Conservation (phyloP, 1,140 invertebrate species). For the Cyphomyrmex costatus region DNA sequence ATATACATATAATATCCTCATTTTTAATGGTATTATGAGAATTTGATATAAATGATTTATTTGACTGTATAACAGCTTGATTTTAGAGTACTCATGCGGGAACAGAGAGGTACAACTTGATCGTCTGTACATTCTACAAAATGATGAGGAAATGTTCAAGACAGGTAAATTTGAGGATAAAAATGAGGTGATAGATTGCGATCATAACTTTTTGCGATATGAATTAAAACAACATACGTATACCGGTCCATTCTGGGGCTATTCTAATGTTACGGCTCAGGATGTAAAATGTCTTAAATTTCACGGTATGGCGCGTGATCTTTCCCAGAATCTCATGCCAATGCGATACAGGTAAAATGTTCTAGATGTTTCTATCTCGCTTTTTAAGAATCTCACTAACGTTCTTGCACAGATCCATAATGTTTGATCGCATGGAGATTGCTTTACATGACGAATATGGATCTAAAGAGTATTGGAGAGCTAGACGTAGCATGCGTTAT, state of each 20-base stretch:
- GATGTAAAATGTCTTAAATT: constrained; percentile 93
- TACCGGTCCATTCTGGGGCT: constrained; percentile 89
- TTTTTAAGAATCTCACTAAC: constrained; percentile 42
- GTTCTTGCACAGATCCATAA: constrained; percentile 88
- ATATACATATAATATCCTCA: neutral
- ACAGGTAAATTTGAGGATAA: constrained; percentile 94
- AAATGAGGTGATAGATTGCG: constrained; percentile 89
- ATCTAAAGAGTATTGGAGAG: constrained; percentile 93
- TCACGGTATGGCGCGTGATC: constrained; percentile 92
- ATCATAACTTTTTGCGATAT: constrained; percentile 84
- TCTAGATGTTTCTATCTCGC: neutral
- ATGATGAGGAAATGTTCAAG: constrained; percentile 95
- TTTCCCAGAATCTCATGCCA: constrained; percentile 86
- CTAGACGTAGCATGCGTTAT: constrained; percentile 97
- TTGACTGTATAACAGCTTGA: constrained; percentile 41
- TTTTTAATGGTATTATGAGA: neutral
- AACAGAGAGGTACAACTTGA: constrained; percentile 89
- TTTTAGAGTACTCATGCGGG: constrained; percentile 81
- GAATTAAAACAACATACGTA: constrained; percentile 83
- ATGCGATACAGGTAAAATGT: constrained; percentile 81
- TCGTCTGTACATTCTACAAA: constrained; percentile 93
- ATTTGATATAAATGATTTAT: constrained; percentile 28
- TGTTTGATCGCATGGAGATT: constrained; percentile 96
- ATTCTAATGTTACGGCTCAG: constrained; percentile 89
- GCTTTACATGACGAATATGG: constrained; percentile 96